Evolutionary conservation across 2,888 invertebrate genomes (phyloP), one percentile per base, ranked within the genome.

Genomic region (Sphinx pinastri): DNA sequence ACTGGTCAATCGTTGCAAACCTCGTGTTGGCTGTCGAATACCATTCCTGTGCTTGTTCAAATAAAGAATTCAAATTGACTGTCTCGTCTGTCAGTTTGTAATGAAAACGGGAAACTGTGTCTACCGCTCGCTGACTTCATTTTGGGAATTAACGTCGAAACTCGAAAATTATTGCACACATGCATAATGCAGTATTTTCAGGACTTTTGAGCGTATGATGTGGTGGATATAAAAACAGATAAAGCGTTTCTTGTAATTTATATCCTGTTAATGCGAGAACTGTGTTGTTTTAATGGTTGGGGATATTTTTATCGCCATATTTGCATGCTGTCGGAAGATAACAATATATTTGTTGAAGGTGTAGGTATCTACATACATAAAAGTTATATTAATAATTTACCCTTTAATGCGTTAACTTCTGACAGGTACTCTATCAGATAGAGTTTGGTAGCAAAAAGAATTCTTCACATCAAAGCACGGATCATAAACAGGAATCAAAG

Each of bases 91-190:
- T 60, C 59, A 14, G 52, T 8, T 19, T 16, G n/a, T 12, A 57
- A n/a, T 38, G 60, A 45, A 45, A 45, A 60, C n/a, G 45, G 45
- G 2, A 60, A 10, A 57, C 38, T 1, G 45, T 45, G 60, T 45
- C 60, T 45, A 60, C 45, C 16, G 45, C 45, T 14, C 14, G 16
- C 60, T 38, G 16, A 45, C 16, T 60, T 60, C 60, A 45, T 60
- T 57, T 25, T 60, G 60, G 60, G 60, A 60, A 60, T 63, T 63
- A 76, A 73, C 68, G 67, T 68, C 13, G 54, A 19, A 67, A 45
- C 68, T 68, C 14, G 54, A 19, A 67, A 45, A 72, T 52, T 72
- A 72, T 72, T 70, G 73, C 66, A 68, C 68, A 31, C 51, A 49
- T 70, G 57, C 58, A 16, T 49, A 59, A 63, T 63, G 16, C 16